Conservation (phyloP, 1,140 invertebrate genomes). For the Eciton burchellii region DNA sequence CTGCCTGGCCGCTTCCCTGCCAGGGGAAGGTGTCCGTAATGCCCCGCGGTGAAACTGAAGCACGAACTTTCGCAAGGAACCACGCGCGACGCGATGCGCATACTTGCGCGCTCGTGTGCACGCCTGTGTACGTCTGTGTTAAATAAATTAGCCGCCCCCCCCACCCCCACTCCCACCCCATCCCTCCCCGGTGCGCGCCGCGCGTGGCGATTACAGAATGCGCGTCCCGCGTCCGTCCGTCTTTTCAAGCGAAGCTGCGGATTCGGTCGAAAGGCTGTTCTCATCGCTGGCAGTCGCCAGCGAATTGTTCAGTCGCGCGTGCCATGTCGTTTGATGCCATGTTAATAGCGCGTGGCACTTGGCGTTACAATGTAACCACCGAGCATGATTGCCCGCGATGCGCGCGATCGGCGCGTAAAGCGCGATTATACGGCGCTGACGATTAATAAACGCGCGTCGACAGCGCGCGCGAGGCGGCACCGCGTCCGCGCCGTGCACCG, state of each 20-base stretch:
- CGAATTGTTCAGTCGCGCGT: no score
- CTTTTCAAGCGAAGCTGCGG: no score
- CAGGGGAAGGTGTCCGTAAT: conserved; percentile 35
- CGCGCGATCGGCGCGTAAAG: conserved; percentile 43
- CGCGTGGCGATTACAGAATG: conserved; percentile 37
- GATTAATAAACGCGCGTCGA: conserved; percentile 68
- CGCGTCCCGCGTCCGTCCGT: no score
- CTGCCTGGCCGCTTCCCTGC: conserved; percentile 12
- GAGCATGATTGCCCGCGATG: conserved; percentile 9
- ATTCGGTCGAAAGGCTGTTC: not conserved
- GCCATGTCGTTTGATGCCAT: not conserved
- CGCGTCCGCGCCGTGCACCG: conserved; percentile 60
- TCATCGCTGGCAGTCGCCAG: not conserved
- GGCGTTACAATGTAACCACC: conserved; percentile 4
- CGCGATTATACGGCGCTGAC: conserved; percentile 62
- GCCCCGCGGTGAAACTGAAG: conserved; percentile 40
- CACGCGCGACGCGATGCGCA: conserved; percentile 31
- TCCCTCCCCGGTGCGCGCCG: not conserved
- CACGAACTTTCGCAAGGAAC: conserved; percentile 48
- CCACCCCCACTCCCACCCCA: no score
- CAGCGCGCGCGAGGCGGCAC: conserved; percentile 22
- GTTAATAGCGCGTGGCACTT: not conserved
- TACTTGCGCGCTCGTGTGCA: conserved; percentile 4
- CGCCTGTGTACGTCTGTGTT: conserved; percentile 35
- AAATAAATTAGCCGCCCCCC: conserved; percentile 60